Base-by-base conservation (phyloP, 1,140 invertebrate genomes). In the Pygmarrhopalites habei region DNA sequence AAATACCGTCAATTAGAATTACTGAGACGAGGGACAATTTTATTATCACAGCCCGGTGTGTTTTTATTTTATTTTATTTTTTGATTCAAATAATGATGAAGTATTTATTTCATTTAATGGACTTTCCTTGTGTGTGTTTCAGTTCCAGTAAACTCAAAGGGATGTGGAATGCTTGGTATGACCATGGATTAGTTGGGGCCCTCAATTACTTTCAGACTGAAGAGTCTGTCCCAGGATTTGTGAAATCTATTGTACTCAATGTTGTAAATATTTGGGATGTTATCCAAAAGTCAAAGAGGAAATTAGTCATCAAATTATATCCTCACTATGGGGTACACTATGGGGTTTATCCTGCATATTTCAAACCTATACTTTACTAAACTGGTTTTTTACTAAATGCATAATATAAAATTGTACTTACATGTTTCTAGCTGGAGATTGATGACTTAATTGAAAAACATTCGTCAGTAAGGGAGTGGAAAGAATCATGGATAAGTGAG, bases 401-500 rank as follows among this genome's bases (percentile, higher is more conserved):
- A 32, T n/a, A 62, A 19, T 55, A 52, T 43, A n/a, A 46, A 15
- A 21, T 44, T 19, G 17, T 44, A n/a, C 62, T 63, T 35, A 23
- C 21, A 26, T 63, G 7, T 19, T 65, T 57, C 29, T n/a, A 64
- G 64, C 30, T 62, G 35, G 52, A 57, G n/a, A 23, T 15, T 2
- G 60, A 66, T 17, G 64, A 65, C 10, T n/a, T 63, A 10, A 64
- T 65, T 29, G 47, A 51, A 26, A 41, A 29, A n/a, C 63, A 46
- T 29, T 61, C 64, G 2, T 57, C 60, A 2, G 52, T 71, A 2
- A 25, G 77, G 63, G 79, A 82, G 52, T 86, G 83, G 83, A 70
- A 74, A 35, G 77, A 73, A 69, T 79, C 79, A 23, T 77, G 83
- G 71, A 79, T 89, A 0, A 81, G 86, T 67, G n/a, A n/a, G n/a